These are phyloP conservation scores for Limnephilus marmoratus DNA, from an alignment of 2,888 invertebrate species.

Conservation along the genomic window DNA sequence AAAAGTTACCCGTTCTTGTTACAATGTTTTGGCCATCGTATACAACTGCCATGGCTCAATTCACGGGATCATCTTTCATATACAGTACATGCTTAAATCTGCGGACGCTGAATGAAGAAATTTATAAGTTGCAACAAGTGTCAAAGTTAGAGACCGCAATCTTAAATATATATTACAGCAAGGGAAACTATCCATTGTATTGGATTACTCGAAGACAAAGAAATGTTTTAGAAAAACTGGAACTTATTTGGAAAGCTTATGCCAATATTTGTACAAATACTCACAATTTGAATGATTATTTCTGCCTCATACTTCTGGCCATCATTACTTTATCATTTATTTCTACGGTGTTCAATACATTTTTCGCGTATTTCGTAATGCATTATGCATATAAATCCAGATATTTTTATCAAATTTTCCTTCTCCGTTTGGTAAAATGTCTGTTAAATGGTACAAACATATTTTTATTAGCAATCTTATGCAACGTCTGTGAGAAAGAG, in stretches of 20 bases:
- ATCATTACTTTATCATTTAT: slow-evolving; percentile 6
- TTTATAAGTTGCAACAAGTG: neutral
- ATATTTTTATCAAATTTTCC: no score
- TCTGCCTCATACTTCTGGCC: neutral
- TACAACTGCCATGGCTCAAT: neutral
- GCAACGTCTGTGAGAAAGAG: no score
- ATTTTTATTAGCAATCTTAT: no score
- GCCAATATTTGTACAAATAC: neutral
- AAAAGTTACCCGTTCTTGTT: neutral
- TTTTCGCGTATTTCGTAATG: neutral
- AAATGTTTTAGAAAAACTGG: neutral
- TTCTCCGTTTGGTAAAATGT: neutral
- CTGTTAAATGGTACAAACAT: neutral
- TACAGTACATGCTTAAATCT: neutral
- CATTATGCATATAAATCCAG: no score
- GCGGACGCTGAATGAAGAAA: neutral
- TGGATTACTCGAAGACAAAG: neutral
- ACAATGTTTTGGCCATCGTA: neutral
- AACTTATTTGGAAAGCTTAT: slow-evolving; percentile 16
- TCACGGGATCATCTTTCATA: neutral
- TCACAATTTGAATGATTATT: slow-evolving; percentile 23
- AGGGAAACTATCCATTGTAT: no score
- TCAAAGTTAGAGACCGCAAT: neutral
- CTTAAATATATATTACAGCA: neutral
- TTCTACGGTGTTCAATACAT: neutral